Evolutionary conservation across 1,140 invertebrate genomes (phyloP).

Genomic region (Pygmarrhopalites habei): DNA sequence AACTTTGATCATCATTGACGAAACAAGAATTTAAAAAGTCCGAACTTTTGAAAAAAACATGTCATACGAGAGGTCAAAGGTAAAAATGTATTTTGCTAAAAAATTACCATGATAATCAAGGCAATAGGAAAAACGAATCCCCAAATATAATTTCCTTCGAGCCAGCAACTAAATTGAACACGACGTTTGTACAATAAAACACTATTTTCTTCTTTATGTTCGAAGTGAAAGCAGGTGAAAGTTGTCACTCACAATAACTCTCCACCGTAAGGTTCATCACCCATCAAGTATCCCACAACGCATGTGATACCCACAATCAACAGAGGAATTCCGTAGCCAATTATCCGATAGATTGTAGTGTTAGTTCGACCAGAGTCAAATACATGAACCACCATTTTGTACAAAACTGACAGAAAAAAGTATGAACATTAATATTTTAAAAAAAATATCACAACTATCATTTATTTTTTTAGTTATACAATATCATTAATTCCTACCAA

Average conservation of each 20-base stretch:
- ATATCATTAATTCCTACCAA: no score
- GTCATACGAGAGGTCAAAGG: no score
- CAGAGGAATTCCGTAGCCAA: slow-evolving; percentile 49
- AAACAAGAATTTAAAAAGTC: no score
- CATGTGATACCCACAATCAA: slow-evolving; percentile 45
- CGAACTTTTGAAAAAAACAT: no score
- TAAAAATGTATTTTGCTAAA: not conserved
- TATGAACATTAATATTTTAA: not conserved
- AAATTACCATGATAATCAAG: slow-evolving; percentile 26
- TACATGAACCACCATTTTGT: slow-evolving; percentile 45
- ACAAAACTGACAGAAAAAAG: no score
- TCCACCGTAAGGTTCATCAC: slow-evolving; percentile 35
- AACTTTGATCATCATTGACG: no score
- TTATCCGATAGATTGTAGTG: slow-evolving; percentile 33
- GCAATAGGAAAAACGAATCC: slow-evolving; percentile 34
- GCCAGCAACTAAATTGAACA: slow-evolving; percentile 40
- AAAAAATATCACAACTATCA: not conserved
- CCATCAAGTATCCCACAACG: slow-evolving; percentile 9
- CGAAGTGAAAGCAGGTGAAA: no score
- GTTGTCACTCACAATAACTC: no score
- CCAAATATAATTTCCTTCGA: slow-evolving; percentile 35
- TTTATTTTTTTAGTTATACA: not conserved
- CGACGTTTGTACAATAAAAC: no score
- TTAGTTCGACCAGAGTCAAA: slow-evolving; percentile 38
- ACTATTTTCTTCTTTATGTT: no score